Conservation (phyloP, 1,140 invertebrate genomes). For the Monomorium pharaonis region DNA sequence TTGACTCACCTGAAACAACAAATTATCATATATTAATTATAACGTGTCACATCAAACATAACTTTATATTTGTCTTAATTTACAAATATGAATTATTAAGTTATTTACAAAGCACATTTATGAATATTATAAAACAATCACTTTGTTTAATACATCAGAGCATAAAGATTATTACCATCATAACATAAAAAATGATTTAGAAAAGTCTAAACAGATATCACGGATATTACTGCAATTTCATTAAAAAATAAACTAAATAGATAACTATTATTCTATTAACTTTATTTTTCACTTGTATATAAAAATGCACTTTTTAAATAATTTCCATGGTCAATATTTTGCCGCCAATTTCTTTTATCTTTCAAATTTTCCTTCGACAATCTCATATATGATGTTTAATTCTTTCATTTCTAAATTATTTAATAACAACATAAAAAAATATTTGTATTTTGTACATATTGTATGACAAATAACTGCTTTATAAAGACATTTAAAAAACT, state of each 20-base stretch:
- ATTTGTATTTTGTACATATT: too few relatives aligned
- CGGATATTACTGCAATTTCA: not conserved
- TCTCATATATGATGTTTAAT: not conserved
- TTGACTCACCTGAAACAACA: slow-evolving; percentile 63
- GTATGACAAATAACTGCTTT: too few relatives aligned
- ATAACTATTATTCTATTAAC: not conserved
- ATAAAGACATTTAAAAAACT: too few relatives aligned
- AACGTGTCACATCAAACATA: not conserved
- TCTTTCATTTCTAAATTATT: too few relatives aligned
- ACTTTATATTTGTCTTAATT: slow-evolving; percentile 10
- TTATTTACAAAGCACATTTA: not conserved
- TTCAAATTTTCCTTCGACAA: not conserved
- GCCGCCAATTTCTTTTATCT: not conserved
- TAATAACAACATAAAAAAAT: too few relatives aligned
- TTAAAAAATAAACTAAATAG: not conserved
- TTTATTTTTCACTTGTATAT: not conserved
- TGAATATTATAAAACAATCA: not conserved
- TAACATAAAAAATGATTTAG: not conserved
- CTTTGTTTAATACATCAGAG: not conserved
- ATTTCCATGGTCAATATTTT: not conserved
- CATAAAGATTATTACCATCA: not conserved
- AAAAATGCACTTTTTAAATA: not conserved
- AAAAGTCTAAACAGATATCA: not conserved
- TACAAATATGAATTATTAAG: not conserved
- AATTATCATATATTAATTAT: slow-evolving; percentile 19